Conservation (phyloP, 2,888 invertebrate species). For the Hololepta plana region DNA sequence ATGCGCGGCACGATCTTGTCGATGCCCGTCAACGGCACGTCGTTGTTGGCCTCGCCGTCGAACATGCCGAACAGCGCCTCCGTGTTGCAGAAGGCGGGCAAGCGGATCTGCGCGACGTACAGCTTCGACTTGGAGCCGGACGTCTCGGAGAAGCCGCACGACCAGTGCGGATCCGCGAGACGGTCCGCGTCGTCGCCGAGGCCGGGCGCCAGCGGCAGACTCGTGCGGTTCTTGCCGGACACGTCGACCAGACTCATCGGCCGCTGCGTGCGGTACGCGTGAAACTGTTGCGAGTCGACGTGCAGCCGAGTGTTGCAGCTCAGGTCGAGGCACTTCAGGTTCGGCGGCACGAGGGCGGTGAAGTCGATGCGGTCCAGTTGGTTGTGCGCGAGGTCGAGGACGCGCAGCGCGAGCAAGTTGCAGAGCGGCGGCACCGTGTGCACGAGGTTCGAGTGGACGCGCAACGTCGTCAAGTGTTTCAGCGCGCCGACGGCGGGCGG, state of each 20-base stretch:
- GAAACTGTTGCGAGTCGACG: slow-evolving; percentile 68
- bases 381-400: slow-evolving; percentile 72
- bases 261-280: slow-evolving; percentile 58
- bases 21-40: slow-evolving; percentile 45
- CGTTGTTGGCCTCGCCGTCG: slow-evolving; percentile 53
- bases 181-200: slow-evolving; percentile 38
- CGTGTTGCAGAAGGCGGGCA: slow-evolving; percentile 60
- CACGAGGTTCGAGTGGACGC: slow-evolving; percentile 68
- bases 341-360: slow-evolving; percentile 56
- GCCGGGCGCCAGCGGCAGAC: slow-evolving; percentile 37
- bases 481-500: slow-evolving; percentile 59
- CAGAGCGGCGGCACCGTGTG: slow-evolving; percentile 58
- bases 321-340: slow-evolving; percentile 68
- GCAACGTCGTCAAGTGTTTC: slow-evolving; percentile 50
- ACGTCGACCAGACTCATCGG: slow-evolving; percentile 73
- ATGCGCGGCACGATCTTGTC: slow-evolving; percentile 64
- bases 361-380: slow-evolving; percentile 66
- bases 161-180: slow-evolving; percentile 52
- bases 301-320: slow-evolving; percentile 68
- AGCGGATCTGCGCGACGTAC: slow-evolving; percentile 59
- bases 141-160: slow-evolving; percentile 70
- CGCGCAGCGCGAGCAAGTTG: slow-evolving; percentile 54
- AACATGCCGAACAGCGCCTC: slow-evolving; percentile 73
- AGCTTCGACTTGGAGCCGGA: slow-evolving; percentile 54
- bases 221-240: slow-evolving; percentile 55